A percentile compares a stretch with the other conserved stretches of the same genome.
Conservation (phyloP, 2,113 vertebrate species). For the Cynocephalus volans region DNA sequence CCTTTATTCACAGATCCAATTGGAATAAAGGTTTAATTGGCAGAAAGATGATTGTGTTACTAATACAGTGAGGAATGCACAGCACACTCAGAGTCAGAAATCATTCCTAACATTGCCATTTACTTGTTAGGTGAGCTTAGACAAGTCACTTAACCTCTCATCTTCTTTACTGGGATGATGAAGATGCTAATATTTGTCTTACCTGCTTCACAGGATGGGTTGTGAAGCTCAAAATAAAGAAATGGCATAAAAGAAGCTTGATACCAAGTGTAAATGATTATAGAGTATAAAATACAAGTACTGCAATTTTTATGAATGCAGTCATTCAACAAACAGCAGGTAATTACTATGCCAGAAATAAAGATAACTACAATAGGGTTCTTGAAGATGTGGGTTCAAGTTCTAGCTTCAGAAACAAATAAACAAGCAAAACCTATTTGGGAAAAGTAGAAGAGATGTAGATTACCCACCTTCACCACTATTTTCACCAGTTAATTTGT, state of each 20-base stretch:
- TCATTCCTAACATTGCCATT: constrained; percentile 1
- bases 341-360: constrained; percentile 3
- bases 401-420: neutral
- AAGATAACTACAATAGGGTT: neutral
- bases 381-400: neutral
- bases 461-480: neutral
- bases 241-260: neutral
- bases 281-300: constrained; percentile 11
- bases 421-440: neutral
- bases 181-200: neutral
- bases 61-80: neutral
- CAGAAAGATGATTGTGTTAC: constrained; percentile 1
- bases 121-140: constrained; percentile 9
- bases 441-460: neutral
- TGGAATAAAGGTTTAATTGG: constrained; percentile 49
- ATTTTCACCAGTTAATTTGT: neutral
- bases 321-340: constrained; percentile 16
- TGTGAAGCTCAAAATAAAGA: neutral
- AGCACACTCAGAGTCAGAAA: neutral
- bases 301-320: constrained; percentile 21
- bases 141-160: neutral
- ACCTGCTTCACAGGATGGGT: neutral
- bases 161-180: neutral
- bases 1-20: neutral
- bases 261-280: constrained; percentile 4